A percentile compares a stretch with the other conserved stretches of the same genome.
phyloP scores from a whole-genome alignment of 2,113 vertebrate species.

The Muscicapa adusta region DNA sequence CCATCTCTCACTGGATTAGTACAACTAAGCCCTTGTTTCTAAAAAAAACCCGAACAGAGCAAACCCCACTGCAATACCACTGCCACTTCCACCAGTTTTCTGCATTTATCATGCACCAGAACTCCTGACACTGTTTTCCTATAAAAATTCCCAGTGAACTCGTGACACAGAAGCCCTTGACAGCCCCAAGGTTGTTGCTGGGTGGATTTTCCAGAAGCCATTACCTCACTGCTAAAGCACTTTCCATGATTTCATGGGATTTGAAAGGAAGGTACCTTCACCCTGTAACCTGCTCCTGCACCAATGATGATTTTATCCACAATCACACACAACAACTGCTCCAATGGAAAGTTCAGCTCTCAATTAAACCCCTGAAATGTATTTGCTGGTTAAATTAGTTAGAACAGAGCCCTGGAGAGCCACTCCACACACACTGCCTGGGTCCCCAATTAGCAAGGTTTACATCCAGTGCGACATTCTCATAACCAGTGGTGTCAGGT shows the following conservation, averaged over 20 bases:
- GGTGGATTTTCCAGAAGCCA: neutral
- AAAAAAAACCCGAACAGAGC: neutral
- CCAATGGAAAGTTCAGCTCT: neutral
- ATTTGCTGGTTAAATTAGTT: constrained; percentile 38
- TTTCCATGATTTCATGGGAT: neutral
- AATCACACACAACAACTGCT: neutral
- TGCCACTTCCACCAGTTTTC: neutral
- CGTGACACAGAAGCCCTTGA: neutral
- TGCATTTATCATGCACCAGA: neutral
- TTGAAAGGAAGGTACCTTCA: neutral
- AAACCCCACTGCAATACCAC: neutral
- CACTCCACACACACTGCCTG: constrained; percentile 49
- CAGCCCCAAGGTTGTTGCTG: neutral
- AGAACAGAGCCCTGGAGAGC: constrained; percentile 35
- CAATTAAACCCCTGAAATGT: neutral
- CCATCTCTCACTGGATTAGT: neutral
- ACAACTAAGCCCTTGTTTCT: neutral
- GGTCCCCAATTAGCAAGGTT: constrained; percentile 48
- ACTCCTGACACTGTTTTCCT: neutral
- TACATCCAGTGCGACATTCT: constrained; percentile 81
- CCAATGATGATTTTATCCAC: neutral
- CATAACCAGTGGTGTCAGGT: constrained; percentile 77
- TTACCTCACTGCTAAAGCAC: neutral
- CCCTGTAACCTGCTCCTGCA: neutral
- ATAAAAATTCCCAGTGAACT: neutral